Conservation (phyloP, 2,113 vertebrate species). For the Pluvianellus socialis region DNA sequence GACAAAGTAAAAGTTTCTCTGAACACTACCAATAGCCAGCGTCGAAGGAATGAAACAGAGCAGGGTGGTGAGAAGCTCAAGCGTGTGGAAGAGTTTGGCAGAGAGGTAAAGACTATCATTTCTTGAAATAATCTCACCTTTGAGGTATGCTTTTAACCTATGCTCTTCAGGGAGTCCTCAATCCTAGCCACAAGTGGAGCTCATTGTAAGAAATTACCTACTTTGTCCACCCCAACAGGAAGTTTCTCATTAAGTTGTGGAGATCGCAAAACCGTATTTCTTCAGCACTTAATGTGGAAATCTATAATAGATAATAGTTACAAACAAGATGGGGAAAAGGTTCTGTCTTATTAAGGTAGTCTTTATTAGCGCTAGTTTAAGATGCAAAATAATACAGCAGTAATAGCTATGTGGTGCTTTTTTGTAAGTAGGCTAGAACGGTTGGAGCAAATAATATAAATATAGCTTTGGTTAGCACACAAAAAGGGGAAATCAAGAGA, state of each 20-base stretch:
- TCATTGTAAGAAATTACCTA: neutral
- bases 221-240: neutral
- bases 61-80: neutral
- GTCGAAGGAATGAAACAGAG: neutral
- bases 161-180: neutral
- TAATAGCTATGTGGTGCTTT: neutral
- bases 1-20: neutral
- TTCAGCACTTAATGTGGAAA: neutral
- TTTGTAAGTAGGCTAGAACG: neutral
- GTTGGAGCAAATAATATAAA: neutral
- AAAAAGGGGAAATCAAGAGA: neutral
- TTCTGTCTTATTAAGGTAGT: neutral
- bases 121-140: neutral
- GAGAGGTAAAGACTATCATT: neutral
- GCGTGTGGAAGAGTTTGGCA: neutral
- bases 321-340: neutral
- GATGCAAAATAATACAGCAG: neutral
- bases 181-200: neutral
- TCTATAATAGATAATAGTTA: neutral
- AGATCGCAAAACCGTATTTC: neutral
- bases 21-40: neutral
- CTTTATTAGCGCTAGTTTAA: neutral
- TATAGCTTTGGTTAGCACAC: neutral
- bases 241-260: neutral
- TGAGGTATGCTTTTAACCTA: neutral